Evolutionary conservation across 2,113 vertebrate genomes (phyloP).

Genomic region (Electrona antarctica): DNA sequence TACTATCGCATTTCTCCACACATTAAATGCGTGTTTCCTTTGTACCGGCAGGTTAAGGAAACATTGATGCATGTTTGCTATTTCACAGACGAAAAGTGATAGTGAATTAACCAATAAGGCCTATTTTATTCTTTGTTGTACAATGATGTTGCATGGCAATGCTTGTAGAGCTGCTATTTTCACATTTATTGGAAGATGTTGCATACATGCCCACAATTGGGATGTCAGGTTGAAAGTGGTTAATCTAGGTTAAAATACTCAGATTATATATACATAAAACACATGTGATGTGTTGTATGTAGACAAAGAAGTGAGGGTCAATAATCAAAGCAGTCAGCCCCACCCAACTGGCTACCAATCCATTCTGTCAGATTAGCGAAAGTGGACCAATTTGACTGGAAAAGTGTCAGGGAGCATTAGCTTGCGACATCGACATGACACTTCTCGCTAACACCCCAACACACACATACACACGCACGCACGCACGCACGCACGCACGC

Average conservation of each 20-base stretch:
- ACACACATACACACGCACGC: not conserved
- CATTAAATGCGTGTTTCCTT: not conserved
- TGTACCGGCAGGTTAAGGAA: not conserved
- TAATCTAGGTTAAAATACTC: too few relatives aligned
- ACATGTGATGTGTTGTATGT: too few relatives aligned
- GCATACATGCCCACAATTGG: too few relatives aligned
- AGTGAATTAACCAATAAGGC: too few relatives aligned
- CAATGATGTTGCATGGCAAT: too few relatives aligned
- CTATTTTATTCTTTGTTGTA: too few relatives aligned
- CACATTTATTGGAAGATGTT: too few relatives aligned
- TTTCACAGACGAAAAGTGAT: too few relatives aligned
- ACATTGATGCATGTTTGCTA: not conserved
- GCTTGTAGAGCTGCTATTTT: too few relatives aligned
- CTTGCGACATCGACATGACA: conserved; percentile 2
- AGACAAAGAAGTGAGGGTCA: conserved; percentile 35
- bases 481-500: conserved; percentile 15
- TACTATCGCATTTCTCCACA: not conserved
- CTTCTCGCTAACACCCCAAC: not conserved
- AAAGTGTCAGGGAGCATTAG: conserved; percentile 54
- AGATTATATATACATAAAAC: too few relatives aligned
- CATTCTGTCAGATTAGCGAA: conserved; percentile 33
- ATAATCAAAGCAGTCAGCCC: too few relatives aligned
- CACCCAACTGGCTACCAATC: conserved; percentile 30
- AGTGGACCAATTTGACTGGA: conserved; percentile 51
- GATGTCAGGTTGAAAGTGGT: too few relatives aligned